Conservation (phyloP, 2,113 vertebrate species). For the Tragelaphus scriptus region DNA sequence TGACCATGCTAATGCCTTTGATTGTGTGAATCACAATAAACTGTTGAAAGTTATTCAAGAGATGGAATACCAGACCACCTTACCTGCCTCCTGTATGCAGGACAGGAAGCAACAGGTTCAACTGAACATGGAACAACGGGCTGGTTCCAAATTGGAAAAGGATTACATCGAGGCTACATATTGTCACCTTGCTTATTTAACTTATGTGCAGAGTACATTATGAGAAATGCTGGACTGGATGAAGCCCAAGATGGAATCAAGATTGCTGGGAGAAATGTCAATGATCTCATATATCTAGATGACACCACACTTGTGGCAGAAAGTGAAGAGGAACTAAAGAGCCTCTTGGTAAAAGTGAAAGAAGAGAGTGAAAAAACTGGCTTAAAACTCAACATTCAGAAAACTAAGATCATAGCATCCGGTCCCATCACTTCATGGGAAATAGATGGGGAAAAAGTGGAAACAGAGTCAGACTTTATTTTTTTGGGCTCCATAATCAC, state of each 20-base stretch:
- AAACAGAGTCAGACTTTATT: neutral
- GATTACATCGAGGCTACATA: neutral
- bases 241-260: neutral
- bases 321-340: neutral
- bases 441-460: neutral
- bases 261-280: neutral
- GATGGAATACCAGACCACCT: neutral
- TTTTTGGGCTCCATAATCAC: neutral
- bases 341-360: neutral
- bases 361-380: neutral
- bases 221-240: neutral
- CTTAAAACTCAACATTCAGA: neutral
- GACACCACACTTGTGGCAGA: neutral
- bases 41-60: neutral
- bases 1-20: neutral
- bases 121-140: fast-evolving
- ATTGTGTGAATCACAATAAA: neutral
- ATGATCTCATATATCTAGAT: neutral
- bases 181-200: neutral
- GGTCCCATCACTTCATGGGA: neutral
- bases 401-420: neutral
- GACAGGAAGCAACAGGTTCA: neutral
- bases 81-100: neutral
- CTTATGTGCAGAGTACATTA: neutral
- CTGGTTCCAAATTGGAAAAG: neutral